Base-by-base conservation (phyloP, 2,113 vertebrate genomes). In the Acinonyx jubatus region DNA sequence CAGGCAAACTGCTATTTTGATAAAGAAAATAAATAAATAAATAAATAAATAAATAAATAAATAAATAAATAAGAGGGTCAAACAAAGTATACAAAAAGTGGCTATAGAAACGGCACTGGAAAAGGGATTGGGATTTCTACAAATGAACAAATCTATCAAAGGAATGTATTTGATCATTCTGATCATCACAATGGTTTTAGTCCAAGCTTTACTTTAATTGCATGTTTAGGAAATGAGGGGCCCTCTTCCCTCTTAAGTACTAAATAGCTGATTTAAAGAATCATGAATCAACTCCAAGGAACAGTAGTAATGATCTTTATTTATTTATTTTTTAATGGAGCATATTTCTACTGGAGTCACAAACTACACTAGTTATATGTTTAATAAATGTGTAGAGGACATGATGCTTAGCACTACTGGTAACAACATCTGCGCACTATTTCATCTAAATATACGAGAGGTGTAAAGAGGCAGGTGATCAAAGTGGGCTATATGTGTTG, bases 61-160 rank as follows among this genome's bases (percentile, higher is more conserved):
- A 45, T 45, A 45, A 45, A 45, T 45, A 19, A 95, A 82, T 52
- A 13, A 68, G 66, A 96, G 29, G 92, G 45, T 2, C 57, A 65
- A 95, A 76, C 21, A 50, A 79, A 74, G n/a, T 33, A n/a, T 48
- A 68, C n/a, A 41, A 74, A 86, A 94, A 84, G 19, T 21, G 5
- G 5, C 27, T 38, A 38, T 1, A 76, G n/a, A 96, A 95, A 76
- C 23, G 16, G 27, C 80, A 48, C 38, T 81, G 65, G 41, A 76
- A 97, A 91, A 81, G 18, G 55, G 2, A 90, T 0, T 95, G 29
- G 7, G n/a, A 74, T 89, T 96, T 94, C 52, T 57, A 89, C 36
- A 97, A 76, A 85, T 31, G 29, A 96, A 95, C 27, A 90, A 87
- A 92, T 83, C 66, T 92, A 41, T 93, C 41, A 68, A 96, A 92